These are phyloP conservation scores for Cataglyphis cursor DNA, from an alignment of 2,888 invertebrate species.

Conservation along the genomic window DNA sequence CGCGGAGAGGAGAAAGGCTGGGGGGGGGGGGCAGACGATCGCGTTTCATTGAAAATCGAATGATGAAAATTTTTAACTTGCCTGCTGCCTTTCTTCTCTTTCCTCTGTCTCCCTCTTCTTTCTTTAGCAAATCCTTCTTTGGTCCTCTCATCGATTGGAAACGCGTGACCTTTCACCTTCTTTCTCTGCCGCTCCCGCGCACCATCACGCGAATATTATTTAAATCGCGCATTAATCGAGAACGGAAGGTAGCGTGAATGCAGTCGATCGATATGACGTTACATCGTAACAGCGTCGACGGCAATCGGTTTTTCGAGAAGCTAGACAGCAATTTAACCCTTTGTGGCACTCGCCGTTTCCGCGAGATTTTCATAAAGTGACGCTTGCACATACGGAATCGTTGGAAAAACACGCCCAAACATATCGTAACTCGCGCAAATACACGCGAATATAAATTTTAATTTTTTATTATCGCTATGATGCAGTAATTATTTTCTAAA, in stretches of 20 bases:
- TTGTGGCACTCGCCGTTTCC: slow-evolving; percentile 3
- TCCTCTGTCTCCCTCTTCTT: neutral
- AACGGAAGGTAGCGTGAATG: slow-evolving; percentile 67
- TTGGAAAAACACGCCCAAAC: neutral
- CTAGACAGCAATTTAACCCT: slow-evolving; percentile 59
- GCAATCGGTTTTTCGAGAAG: slow-evolving; percentile 54
- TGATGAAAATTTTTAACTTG: slow-evolving; percentile 67
- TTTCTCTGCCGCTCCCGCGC: slow-evolving; percentile 26
- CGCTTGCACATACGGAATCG: slow-evolving; percentile 37
- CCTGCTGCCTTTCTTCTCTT: neutral
- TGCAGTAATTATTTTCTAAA: neutral
- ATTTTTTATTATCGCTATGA: neutral
- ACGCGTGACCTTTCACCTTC: slow-evolving; percentile 70
- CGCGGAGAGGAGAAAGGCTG: neutral
- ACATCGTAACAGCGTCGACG: slow-evolving; percentile 22
- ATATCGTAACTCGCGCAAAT: slow-evolving; percentile 11
- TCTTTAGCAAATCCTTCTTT: slow-evolving; percentile 29
- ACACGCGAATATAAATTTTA: slow-evolving; percentile 3
- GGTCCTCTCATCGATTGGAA: slow-evolving; percentile 63
- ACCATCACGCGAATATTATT: slow-evolving; percentile 70
- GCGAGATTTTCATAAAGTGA: slow-evolving; percentile 35
- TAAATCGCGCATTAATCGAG: slow-evolving; percentile 64
- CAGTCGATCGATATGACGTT: slow-evolving; percentile 74
- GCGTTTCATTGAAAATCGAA: slow-evolving; percentile 73
- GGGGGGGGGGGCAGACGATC: slow-evolving; percentile 48